Percentiles rank a stretch among this genome's conserved stretches.
Conservation (phyloP, 1,140 invertebrate species). For the Trichonephila clavata region DNA sequence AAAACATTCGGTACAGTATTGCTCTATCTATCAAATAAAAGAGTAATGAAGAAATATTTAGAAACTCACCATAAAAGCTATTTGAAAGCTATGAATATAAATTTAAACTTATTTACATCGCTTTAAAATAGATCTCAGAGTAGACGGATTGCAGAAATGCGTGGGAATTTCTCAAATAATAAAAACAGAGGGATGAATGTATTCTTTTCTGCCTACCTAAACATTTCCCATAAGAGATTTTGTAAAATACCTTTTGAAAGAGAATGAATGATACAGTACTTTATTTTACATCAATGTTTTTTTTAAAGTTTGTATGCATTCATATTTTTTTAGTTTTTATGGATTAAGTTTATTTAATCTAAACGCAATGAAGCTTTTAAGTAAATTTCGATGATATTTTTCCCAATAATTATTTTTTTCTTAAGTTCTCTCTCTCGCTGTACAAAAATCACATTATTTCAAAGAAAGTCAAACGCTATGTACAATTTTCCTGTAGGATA, state of each 20-base stretch:
- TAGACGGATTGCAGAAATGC: not conserved
- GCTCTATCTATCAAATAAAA: too few relatives aligned
- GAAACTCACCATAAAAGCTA: not conserved
- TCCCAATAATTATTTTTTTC: too few relatives aligned
- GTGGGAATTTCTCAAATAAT: not conserved
- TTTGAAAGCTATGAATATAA: not conserved
- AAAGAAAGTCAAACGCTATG: too few relatives aligned
- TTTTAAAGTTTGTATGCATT: not conserved
- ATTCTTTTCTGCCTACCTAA: not conserved
- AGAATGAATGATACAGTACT: not conserved
- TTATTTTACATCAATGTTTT: not conserved
- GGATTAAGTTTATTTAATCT: not conserved
- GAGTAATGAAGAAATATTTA: not conserved
- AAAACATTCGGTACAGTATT: too few relatives aligned
- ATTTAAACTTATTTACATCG: not conserved
- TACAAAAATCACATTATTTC: too few relatives aligned
- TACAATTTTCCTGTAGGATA: too few relatives aligned
- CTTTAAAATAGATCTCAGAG: not conserved
- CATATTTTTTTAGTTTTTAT: not conserved
- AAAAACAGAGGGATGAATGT: not conserved
- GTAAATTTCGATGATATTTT: too few relatives aligned
- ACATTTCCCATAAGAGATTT: not conserved
- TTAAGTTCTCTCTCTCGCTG: too few relatives aligned
- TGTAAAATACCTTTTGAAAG: not conserved
- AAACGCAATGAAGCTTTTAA: too few relatives aligned